phyloP scores from a whole-genome alignment of 2,797 vertebrate genomes.

The Pristis pectinata region DNA sequence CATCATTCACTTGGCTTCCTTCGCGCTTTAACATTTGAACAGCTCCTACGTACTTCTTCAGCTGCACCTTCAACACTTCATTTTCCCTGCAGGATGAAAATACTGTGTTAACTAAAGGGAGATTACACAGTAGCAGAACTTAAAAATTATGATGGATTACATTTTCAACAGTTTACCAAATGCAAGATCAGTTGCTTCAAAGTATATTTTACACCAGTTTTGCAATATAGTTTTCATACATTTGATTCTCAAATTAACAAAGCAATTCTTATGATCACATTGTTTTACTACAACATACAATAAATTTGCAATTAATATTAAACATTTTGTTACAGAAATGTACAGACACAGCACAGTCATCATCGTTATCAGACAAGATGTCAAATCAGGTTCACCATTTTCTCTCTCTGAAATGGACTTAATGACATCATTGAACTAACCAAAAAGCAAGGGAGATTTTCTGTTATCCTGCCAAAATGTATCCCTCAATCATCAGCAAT shows the following conservation, averaged over 20 bases:
- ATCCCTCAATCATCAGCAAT: neutral
- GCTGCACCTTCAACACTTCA: conserved; percentile 93
- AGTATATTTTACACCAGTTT: neutral
- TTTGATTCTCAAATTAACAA: neutral
- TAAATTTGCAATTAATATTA: neutral
- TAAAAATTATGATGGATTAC: neutral
- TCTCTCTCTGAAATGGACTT: neutral
- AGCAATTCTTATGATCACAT: neutral
- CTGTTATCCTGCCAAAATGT: neutral
- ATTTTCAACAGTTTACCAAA: neutral
- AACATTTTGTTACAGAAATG: neutral
- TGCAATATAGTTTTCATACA: neutral
- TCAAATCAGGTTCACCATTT: neutral
- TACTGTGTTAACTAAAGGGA: neutral
- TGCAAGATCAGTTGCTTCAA: neutral
- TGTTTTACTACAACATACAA: neutral
- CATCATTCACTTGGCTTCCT: conserved; percentile 72
- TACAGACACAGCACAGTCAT: neutral
- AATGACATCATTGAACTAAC: neutral
- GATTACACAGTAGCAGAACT: neutral
- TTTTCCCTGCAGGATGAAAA: conserved; percentile 76
- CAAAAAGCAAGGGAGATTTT: neutral
- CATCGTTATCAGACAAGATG: neutral
- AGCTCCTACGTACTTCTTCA: conserved; percentile 97
- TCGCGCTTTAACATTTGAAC: conserved; percentile 99